phyloP scores from a whole-genome alignment of 1,140 invertebrate species.

The Drosophila sechellia region DNA sequence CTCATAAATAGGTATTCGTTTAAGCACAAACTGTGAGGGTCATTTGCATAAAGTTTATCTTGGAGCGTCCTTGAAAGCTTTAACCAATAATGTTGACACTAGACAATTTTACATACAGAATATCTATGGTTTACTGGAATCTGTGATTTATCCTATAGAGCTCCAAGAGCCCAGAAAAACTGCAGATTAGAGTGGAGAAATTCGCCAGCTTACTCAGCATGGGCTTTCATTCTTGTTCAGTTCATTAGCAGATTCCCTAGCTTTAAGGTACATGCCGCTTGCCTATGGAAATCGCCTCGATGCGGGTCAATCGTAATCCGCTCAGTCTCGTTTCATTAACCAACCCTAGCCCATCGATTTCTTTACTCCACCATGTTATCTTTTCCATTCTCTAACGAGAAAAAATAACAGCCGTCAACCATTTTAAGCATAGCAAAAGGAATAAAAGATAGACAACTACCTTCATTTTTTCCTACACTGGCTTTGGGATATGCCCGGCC shows the following conservation, averaged over 20 bases:
- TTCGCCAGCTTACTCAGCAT: background rate
- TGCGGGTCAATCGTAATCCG: conserved; percentile 57
- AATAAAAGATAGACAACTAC: conserved; percentile 7
- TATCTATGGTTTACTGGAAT: background rate
- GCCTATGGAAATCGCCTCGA: conserved; percentile 37
- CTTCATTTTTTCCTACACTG: conserved; percentile 9
- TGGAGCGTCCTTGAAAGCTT: background rate
- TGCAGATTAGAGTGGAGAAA: background rate
- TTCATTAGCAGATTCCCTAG: conserved; percentile 29
- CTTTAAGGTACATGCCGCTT: conserved; percentile 13
- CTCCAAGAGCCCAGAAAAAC: no score
- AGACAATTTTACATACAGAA: background rate
- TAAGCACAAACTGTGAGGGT: background rate
- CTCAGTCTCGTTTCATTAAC: conserved; percentile 52
- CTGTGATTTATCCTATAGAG: background rate
- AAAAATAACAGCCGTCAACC: conserved; percentile 33
- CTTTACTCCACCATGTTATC: conserved; percentile 1
- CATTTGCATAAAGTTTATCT: conserved; percentile 5
- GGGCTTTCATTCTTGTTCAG: conserved; percentile 13
- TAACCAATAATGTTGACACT: background rate
- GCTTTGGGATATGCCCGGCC: conserved; percentile 10
- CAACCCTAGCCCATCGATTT: conserved; percentile 31
- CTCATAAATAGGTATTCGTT: background rate
- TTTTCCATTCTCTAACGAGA: conserved; percentile 12
- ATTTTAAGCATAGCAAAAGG: conserved; percentile 22